Evolutionary conservation across 2,888 invertebrate genomes (phyloP).

Genomic region (Podabrus alpinus): DNA sequence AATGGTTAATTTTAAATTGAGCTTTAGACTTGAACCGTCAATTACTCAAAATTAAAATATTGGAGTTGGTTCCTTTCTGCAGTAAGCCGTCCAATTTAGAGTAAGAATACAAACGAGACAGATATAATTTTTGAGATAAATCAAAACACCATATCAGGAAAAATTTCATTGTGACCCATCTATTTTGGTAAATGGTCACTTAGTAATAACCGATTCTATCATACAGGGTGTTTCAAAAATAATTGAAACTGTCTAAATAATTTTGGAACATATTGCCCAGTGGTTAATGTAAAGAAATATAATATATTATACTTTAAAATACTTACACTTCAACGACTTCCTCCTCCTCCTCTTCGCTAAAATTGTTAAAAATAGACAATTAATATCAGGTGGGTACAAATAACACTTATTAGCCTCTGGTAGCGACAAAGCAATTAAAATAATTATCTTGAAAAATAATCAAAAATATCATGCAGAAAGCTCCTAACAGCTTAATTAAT

Average conservation of each 20-base stretch:
- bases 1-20: too few relatives aligned
- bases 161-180: too few relatives aligned
- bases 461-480: conserved; percentile 18
- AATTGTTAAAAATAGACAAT: conserved; percentile 29
- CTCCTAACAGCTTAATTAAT: conserved; percentile 26
- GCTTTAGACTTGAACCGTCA: too few relatives aligned
- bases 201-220: too few relatives aligned
- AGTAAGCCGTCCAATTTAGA: too few relatives aligned
- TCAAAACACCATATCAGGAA: neutral
- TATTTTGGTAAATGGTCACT: too few relatives aligned
- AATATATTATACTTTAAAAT: conserved; percentile 32
- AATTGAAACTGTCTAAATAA: neutral
- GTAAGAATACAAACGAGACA: too few relatives aligned
- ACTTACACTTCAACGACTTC: conserved; percentile 80
- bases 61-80: too few relatives aligned
- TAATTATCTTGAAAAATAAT: conserved; percentile 9
- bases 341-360: conserved; percentile 75
- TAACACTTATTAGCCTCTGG: conserved; percentile 29
- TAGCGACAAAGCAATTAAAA: conserved; percentile 42
- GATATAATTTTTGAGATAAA: too few relatives aligned
- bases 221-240: neutral
- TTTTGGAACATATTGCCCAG: neutral
- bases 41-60: too few relatives aligned
- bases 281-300: neutral
- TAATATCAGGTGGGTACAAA: conserved; percentile 4